Percentiles rank a stretch among this genome's conserved stretches.
These are phyloP conservation scores for Oncorhynchus masou DNA, from an alignment of 2,113 vertebrate species.

Conservation along the genomic window DNA sequence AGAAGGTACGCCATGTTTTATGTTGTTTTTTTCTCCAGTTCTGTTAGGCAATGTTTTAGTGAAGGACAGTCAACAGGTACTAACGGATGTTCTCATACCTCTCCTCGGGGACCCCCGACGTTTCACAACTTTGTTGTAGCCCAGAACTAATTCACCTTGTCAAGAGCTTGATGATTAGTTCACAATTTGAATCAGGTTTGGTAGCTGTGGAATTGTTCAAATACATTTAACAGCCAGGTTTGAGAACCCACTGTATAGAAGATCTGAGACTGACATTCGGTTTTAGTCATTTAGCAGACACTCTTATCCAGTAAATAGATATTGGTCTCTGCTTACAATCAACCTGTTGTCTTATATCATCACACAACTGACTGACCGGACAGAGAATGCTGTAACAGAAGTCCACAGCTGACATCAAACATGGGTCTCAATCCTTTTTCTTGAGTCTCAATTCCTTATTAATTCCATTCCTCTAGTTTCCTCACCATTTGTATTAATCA, in stretches of 20 bases:
- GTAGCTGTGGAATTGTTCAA: no score
- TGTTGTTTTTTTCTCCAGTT: not conserved
- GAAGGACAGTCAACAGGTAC: no score
- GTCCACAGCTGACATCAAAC: not conserved
- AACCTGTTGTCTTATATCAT: not conserved
- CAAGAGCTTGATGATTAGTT: no score
- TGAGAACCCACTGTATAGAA: no score
- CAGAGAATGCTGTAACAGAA: not conserved
- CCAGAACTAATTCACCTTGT: no score
- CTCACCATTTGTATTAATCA: no score
- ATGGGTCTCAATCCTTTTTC: not conserved
- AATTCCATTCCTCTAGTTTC: not conserved
- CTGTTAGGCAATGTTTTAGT: not conserved
- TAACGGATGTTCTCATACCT: no score
- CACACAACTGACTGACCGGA: not conserved
- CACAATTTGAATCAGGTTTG: no score
- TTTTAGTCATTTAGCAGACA: not conserved
- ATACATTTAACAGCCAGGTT: no score
- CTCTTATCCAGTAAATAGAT: slow-evolving; percentile 36
- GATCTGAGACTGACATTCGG: not conserved
- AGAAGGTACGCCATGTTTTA: not conserved
- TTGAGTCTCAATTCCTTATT: not conserved
- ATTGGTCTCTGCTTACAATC: slow-evolving; percentile 29
- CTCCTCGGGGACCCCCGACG: no score
- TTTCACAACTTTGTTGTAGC: no score